These are phyloP conservation scores for Archips crataeganus DNA, from an alignment of 2,888 invertebrate species.

Conservation along the genomic window DNA sequence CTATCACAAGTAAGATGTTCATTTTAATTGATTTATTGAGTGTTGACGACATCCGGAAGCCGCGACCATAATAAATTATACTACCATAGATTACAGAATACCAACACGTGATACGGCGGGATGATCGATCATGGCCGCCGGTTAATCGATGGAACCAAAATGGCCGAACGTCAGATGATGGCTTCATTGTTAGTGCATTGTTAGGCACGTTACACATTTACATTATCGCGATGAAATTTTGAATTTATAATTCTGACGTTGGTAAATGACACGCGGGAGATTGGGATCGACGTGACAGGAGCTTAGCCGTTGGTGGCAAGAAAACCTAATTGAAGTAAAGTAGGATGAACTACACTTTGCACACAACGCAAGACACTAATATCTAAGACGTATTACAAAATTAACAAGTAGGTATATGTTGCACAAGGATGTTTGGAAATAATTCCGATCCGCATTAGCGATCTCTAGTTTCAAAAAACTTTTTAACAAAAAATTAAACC, in stretches of 20 bases:
- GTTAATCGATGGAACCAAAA: slow-evolving; percentile 39
- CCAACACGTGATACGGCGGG: slow-evolving; percentile 42
- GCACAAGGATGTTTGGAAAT: too few species aligned
- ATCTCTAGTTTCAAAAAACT: too few species aligned
- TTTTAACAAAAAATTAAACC: too few species aligned
- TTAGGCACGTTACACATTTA: slow-evolving; percentile 39
- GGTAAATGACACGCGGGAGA: background rate
- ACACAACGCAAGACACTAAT: too few species aligned
- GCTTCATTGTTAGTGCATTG: slow-evolving; percentile 42
- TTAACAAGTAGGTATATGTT: too few species aligned
- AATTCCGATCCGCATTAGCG: too few species aligned
- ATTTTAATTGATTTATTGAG: slow-evolving; percentile 42
- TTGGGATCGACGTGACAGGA: background rate
- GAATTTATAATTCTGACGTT: slow-evolving; percentile 33
- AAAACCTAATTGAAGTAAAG: background rate
- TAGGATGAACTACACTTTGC: background rate
- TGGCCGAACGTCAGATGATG: slow-evolving; percentile 41
- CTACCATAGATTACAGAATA: slow-evolving; percentile 42
- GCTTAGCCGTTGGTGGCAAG: background rate
- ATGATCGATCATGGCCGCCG: slow-evolving; percentile 35
- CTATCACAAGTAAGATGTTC: slow-evolving; percentile 32
- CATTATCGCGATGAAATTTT: slow-evolving; percentile 41
- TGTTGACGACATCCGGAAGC: slow-evolving; percentile 43
- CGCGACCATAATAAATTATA: slow-evolving; percentile 41
- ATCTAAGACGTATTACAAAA: too few species aligned